Evolutionary conservation across 2,888 invertebrate genomes (phyloP).

Genomic region (Calameuta pallipes): DNA sequence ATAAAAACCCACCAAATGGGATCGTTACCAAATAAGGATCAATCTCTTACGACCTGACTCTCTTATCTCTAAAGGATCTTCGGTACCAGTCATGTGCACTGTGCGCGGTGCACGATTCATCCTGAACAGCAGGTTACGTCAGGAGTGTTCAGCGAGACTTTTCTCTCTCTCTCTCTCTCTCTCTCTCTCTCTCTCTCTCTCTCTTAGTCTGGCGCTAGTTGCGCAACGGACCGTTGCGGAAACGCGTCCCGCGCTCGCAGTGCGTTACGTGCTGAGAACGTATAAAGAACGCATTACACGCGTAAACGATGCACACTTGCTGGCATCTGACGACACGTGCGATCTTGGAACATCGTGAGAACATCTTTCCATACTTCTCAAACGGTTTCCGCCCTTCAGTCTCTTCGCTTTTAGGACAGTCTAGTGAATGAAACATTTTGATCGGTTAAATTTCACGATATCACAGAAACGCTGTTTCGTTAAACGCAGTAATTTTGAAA

Average conservation of each 20-base stretch:
- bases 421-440: background rate
- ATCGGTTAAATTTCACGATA: background rate
- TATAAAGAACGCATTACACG: constrained; percentile 19
- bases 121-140: constrained; percentile 40
- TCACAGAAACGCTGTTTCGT: background rate
- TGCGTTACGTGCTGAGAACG: constrained; percentile 37
- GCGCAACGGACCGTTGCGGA: constrained; percentile 30
- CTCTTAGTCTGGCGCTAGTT: constrained; percentile 26
- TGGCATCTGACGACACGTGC: constrained; percentile 27
- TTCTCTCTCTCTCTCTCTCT: no score
- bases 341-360: constrained; percentile 33
- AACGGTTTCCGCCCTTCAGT: background rate
- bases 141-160: constrained; percentile 39
- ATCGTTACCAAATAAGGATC: background rate
- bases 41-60: background rate
- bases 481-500: background rate
- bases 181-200: constrained; percentile 14
- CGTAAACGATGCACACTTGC: constrained; percentile 13
- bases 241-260: constrained; percentile 25
- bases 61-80: background rate
- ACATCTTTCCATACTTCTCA: constrained; percentile 10
- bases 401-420: background rate
- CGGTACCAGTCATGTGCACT: constrained; percentile 27
- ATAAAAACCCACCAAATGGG: background rate
- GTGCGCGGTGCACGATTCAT: constrained; percentile 5